Evolutionary conservation across 2,888 invertebrate species (phyloP), one percentile per base, ranked within the genome.

Genomic region (Lamellibrachia satsuma): DNA sequence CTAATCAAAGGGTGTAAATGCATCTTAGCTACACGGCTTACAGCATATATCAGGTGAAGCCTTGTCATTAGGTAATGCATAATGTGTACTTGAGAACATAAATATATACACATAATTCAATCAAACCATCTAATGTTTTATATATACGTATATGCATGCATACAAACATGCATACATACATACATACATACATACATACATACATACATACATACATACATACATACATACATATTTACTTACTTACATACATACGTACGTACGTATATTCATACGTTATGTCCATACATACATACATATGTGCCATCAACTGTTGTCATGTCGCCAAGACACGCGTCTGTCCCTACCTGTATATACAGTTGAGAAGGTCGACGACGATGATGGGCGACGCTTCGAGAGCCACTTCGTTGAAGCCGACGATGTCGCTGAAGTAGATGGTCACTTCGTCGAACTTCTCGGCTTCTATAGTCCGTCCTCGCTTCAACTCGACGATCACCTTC

Each of bases 211-310:
- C 75, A 91, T 27, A 90, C 52, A 93, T 52, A 93, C 90, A 90
- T 90, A 93, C 90, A 93, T 90, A 93, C 90, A 92, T 90, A 92
- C 90, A 92, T 90, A 92, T 55, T 90, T 90, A 92, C 90, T 55
- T 55, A 55, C 39, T 1, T 39, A 39, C 39, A 39, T 39, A 39
- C 39, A 39, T 39, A 39, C 39, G 1, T 39, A 39, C 39, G 1
- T 39, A 39, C 39, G 1, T 39, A 39, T 1, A n/a, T n/a, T n/a
- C n/a, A n/a, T n/a, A n/a, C n/a, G n/a, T n/a, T n/a, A n/a, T n/a
- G n/a, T n/a, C n/a, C n/a, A n/a, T 39, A 39, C 39, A 39, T 39
- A 39, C 39, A 39, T 39, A 39, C 39, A 39, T 39, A 39, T 39
- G 39, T 39, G 39, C 39, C 39, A 39, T 39, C 39, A 39, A 39